These are phyloP conservation scores for Anastrepha ludens DNA, from an alignment of 1,140 invertebrate species.

Conservation along the genomic window DNA sequence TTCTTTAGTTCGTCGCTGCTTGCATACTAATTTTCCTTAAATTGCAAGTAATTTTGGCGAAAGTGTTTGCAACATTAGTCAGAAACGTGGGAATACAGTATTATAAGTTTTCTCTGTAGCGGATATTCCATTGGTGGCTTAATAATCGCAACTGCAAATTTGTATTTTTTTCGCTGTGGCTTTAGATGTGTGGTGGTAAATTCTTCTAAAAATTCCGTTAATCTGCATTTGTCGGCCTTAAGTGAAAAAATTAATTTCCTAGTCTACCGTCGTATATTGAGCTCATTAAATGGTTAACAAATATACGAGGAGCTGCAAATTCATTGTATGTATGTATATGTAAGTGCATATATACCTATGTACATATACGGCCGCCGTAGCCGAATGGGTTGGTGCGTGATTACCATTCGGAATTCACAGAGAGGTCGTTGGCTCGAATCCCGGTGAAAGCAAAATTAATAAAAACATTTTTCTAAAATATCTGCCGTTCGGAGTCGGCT, in stretches of 20 bases:
- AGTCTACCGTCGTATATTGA: neutral
- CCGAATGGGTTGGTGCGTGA: too few species aligned
- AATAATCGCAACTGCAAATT: neutral
- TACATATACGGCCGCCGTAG: too few species aligned
- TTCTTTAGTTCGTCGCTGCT: neutral
- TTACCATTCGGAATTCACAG: too few species aligned
- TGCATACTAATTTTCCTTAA: conserved; percentile 25
- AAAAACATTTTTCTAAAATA: too few species aligned
- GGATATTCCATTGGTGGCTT: neutral
- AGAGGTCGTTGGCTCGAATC: too few species aligned
- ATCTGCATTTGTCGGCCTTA: neutral
- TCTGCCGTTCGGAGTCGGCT: too few species aligned
- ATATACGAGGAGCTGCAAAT: too few species aligned
- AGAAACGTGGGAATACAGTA: conserved; percentile 34
- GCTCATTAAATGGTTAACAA: neutral
- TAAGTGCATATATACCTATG: too few species aligned
- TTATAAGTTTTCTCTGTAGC: conserved; percentile 2
- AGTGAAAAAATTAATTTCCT: conserved; percentile 18
- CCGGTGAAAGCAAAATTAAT: too few species aligned
- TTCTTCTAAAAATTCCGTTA: neutral
- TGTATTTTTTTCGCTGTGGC: neutral
- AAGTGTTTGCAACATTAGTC: conserved; percentile 9
- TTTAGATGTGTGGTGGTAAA: neutral
- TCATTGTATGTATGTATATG: too few species aligned
- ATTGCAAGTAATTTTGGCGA: conserved; percentile 50